These are phyloP conservation scores for Tenthredo distinguenda DNA, from an alignment of 2,888 invertebrate species.

Conservation along the genomic window DNA sequence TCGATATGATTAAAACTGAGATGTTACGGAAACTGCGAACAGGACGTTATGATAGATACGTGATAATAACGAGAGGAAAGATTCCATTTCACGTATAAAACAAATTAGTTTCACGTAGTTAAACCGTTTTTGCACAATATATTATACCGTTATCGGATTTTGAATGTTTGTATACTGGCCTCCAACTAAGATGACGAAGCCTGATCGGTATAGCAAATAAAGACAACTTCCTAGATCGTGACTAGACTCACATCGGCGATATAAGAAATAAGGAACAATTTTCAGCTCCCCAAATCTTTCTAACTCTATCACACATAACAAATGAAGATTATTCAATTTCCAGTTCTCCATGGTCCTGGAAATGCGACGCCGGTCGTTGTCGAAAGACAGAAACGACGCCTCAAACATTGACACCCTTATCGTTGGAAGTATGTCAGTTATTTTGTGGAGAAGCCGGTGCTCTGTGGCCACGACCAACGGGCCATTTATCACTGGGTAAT, in stretches of 20 bases:
- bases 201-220: not conserved
- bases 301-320: not conserved
- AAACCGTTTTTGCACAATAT: not conserved
- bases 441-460: constrained; percentile 82
- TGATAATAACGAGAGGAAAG: not conserved
- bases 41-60: not conserved
- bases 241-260: not conserved
- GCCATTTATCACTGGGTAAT: constrained; percentile 80
- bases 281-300: too few relatives aligned
- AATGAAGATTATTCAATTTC: constrained; percentile 15
- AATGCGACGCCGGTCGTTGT: constrained; percentile 71
- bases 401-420: constrained; percentile 63
- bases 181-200: not conserved
- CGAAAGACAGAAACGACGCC: constrained; percentile 67
- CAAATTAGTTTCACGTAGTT: not conserved
- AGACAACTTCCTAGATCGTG: not conserved
- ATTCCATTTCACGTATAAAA: not conserved
- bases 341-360: constrained; percentile 74
- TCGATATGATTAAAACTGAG: not conserved
- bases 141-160: not conserved
- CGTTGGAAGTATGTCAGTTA: constrained; percentile 83
- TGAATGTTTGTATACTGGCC: not conserved
- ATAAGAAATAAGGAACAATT: too few relatives aligned
- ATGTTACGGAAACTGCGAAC: not conserved
- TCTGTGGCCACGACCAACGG: constrained; percentile 85